These are phyloP conservation scores for Cephalopterus ornatus DNA, from an alignment of 2,113 vertebrate species.

Conservation along the genomic window DNA sequence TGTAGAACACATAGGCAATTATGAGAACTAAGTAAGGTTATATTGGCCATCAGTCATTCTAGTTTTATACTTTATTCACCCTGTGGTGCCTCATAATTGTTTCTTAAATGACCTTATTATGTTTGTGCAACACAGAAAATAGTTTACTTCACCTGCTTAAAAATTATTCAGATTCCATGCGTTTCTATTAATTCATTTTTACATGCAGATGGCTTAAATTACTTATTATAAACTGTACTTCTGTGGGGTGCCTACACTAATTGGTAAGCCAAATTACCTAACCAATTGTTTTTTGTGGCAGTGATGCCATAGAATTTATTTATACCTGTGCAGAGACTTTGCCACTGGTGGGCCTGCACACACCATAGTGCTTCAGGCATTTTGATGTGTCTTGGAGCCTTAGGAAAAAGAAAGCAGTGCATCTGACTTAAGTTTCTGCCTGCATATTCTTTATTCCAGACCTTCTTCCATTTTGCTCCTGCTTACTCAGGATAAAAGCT, in stretches of 20 bases:
- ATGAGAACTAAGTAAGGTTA: conserved; percentile 45
- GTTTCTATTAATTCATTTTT: conserved; percentile 59
- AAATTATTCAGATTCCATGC: conserved; percentile 33
- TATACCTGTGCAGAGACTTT: neutral
- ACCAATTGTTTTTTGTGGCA: neutral
- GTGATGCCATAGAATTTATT: neutral
- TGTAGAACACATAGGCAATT: conserved; percentile 54
- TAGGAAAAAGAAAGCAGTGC: neutral
- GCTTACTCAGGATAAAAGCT: neutral
- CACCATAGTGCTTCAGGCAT: rapidly evolving
- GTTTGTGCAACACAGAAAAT: conserved; percentile 52
- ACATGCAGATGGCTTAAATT: conserved; percentile 37
- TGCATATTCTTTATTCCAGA: neutral
- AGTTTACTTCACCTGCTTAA: conserved; percentile 51
- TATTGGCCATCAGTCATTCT: conserved; percentile 39
- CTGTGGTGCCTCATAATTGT: conserved; percentile 60
- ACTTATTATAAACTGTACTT: conserved; percentile 41
- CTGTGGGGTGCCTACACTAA: neutral
- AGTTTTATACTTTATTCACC: conserved; percentile 49
- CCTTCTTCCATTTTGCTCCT: neutral
- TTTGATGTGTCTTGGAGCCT: neutral
- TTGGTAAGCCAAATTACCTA: neutral
- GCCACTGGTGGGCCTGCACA: neutral
- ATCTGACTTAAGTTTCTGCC: neutral
- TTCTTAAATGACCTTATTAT: conserved; percentile 71